Evolutionary conservation across 2,888 invertebrate species (phyloP).

Genomic region (Cerastis rubricosa): DNA sequence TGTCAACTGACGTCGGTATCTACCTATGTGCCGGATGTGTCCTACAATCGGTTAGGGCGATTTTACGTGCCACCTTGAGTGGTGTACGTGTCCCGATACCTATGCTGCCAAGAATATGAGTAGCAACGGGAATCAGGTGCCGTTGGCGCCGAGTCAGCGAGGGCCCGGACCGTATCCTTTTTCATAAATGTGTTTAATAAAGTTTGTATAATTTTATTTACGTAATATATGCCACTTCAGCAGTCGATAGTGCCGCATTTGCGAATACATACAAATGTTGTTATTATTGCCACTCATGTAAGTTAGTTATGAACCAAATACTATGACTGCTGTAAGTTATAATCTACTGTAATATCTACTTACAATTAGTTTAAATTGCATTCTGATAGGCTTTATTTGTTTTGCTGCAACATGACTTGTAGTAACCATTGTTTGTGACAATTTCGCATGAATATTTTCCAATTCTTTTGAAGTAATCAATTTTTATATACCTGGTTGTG

Average conservation of each 20-base stretch:
- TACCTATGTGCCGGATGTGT: conserved; percentile 90
- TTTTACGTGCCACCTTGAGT: conserved; percentile 92
- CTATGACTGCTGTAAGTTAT: conserved; percentile 9
- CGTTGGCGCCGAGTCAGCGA: conserved; percentile 91
- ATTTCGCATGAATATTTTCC: conserved; percentile 32
- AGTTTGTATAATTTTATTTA: conserved; percentile 83
- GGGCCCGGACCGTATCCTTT: conserved; percentile 92
- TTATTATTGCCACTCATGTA: conserved; percentile 63
- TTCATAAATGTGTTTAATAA: conserved; percentile 72
- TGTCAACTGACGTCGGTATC: conserved; percentile 88
- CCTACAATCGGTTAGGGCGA: conserved; percentile 90
- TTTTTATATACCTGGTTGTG: neutral
- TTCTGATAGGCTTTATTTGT: conserved; percentile 53
- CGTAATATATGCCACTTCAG: conserved; percentile 88
- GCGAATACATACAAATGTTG: conserved; percentile 76
- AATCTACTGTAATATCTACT: conserved; percentile 17
- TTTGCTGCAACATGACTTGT: conserved; percentile 57
- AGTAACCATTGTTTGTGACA: conserved; percentile 53
- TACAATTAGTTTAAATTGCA: conserved; percentile 34
- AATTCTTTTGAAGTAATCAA: neutral
- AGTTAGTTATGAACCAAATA: conserved; percentile 28
- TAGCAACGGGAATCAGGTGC: conserved; percentile 92
- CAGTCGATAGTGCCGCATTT: conserved; percentile 83
- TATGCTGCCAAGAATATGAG: conserved; percentile 92
- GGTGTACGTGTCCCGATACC: conserved; percentile 91